A percentile compares a stretch with the other conserved stretches of the same genome.
Conservation (phyloP, 1,140 invertebrate genomes). For the Metopolophium dirhodum region DNA sequence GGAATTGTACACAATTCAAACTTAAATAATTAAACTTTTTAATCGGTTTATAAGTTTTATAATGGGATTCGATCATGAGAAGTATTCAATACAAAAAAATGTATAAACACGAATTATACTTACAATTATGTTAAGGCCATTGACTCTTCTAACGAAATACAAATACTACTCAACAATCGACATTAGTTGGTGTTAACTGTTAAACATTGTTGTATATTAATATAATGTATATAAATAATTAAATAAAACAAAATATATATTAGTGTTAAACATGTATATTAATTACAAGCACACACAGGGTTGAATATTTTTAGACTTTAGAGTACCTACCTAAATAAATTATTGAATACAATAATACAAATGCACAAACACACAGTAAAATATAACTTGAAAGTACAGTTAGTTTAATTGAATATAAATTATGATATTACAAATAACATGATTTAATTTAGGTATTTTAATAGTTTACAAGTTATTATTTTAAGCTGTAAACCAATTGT, state of each 20-base stretch:
- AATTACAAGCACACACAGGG: neutral
- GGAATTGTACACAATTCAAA: neutral
- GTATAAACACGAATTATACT: neutral
- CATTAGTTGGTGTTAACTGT: neutral
- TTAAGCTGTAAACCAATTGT: no score
- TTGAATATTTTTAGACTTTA: neutral
- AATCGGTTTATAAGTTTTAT: neutral
- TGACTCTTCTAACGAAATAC: neutral
- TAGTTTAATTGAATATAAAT: no score
- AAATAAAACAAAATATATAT: neutral
- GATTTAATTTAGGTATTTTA: no score
- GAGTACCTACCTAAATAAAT: neutral
- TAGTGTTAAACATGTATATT: neutral
- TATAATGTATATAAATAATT: neutral
- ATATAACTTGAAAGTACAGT: no score
- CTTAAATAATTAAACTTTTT: neutral
- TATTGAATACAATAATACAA: no score
- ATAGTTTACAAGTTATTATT: no score
- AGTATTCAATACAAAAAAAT: neutral
- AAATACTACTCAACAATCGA: neutral
- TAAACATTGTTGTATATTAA: neutral
- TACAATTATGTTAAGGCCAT: neutral
- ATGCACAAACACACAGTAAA: neutral
- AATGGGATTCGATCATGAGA: neutral
- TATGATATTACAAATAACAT: no score